phyloP scores from a whole-genome alignment of 2,888 invertebrate genomes.

The Eudasyphora cyanicolor region DNA sequence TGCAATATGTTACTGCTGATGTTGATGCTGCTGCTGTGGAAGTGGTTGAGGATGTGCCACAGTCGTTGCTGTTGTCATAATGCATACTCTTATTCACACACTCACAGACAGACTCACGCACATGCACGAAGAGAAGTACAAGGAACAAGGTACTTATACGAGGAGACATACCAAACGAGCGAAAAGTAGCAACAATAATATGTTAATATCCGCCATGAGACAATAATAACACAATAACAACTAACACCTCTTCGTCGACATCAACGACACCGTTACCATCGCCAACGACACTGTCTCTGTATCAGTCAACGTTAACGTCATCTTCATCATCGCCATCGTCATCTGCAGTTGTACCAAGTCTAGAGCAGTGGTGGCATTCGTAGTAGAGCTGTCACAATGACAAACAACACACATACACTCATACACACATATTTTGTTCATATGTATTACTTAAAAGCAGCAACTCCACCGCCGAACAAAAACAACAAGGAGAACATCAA shows the following conservation, averaged over 20 bases:
- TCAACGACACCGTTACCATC: not conserved
- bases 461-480: not conserved
- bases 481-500: slow-evolving; percentile 47
- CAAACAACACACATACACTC: not conserved
- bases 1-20: slow-evolving; percentile 65
- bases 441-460: not conserved
- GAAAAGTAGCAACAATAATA: slow-evolving; percentile 75
- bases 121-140: slow-evolving; percentile 17
- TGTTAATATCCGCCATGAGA: slow-evolving; percentile 77
- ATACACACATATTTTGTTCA: slow-evolving; percentile 31
- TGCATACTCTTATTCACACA: slow-evolving; percentile 37
- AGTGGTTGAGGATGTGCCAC: slow-evolving; percentile 53
- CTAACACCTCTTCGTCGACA: slow-evolving; percentile 50
- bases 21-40: too few species aligned
- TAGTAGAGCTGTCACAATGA: slow-evolving; percentile 43
- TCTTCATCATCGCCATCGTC: slow-evolving; percentile 10
- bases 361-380: slow-evolving; percentile 36
- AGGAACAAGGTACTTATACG: slow-evolving; percentile 33
- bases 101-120: slow-evolving; percentile 10
- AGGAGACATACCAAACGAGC: slow-evolving; percentile 39
- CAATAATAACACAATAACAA: slow-evolving; percentile 67
- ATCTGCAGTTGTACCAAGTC: not conserved
- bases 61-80: slow-evolving; percentile 57
- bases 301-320: slow-evolving; percentile 45
- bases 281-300: too few species aligned